These are phyloP conservation scores for Sander lucioperca DNA, from an alignment of 2,113 vertebrate species.

Conservation along the genomic window DNA sequence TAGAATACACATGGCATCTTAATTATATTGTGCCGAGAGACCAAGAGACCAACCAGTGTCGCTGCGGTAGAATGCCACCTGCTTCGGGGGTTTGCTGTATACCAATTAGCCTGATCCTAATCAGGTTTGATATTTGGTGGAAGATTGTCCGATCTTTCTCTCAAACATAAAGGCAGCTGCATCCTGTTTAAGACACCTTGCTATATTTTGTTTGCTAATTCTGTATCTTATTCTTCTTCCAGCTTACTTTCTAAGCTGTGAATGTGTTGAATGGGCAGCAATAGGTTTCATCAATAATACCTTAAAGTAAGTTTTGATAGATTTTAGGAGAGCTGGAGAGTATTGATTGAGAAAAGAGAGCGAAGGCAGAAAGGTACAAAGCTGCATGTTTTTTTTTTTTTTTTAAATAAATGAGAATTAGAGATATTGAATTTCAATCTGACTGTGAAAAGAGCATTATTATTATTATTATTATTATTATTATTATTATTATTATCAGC, in stretches of 20 bases:
- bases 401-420: slow-evolving; percentile 26
- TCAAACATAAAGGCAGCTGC: not conserved
- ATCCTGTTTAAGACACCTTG: too few relatives aligned
- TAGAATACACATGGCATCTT: not conserved
- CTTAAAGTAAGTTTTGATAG: slow-evolving; percentile 2
- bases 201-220: not conserved
- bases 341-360: not conserved
- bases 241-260: not conserved
- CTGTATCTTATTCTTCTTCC: not conserved
- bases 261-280: not conserved
- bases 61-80: not conserved
- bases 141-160: not conserved
- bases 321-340: not conserved
- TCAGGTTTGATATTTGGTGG: not conserved
- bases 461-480: slow-evolving; percentile 5
- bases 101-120: not conserved
- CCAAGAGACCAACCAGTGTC: not conserved
- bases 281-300: not conserved
- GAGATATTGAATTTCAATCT: slow-evolving; percentile 30
- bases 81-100: not conserved
- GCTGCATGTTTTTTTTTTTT: not conserved
- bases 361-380: not conserved
- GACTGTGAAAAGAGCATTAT: not conserved
- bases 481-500: slow-evolving; percentile 8
- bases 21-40: slow-evolving; percentile 1